Evolutionary conservation across 1,140 invertebrate species (phyloP), one percentile per base, ranked within the genome.

Genomic region (Arctopsyche grandis): DNA sequence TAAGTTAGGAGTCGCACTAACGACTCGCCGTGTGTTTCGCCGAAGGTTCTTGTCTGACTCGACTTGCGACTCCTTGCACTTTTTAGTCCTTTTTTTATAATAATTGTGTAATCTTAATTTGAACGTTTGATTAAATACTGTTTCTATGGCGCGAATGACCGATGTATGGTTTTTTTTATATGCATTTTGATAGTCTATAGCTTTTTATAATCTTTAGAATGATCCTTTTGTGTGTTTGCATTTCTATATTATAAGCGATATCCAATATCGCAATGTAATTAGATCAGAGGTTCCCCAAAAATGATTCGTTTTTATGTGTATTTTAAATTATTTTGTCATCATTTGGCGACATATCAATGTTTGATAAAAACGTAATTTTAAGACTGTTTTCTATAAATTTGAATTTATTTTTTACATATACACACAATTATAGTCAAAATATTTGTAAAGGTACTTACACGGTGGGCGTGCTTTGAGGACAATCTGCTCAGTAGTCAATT

Each of bases 11-110:
- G 69, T 77, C 10, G 48, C 70, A 52, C 29, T 63, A 52, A 56
- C 43, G 38, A 56, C 38, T 70, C 58, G 71, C 76, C 52, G 29
- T 38, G 29, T 52, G 10, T 52, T 80, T 82, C 76, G 81, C 81
- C 81, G 81, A 79, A 80, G 78, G 58, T 78, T 82, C 81, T 82
- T 82, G 81, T 82, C 81, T 58, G 14, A 73, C 52, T 69, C 60
- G 78, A 76, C 38, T 9, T 77, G 29, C 60, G 48, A 80, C 73
- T 80, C 75, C 70, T 73, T 79, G 79, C 79, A 74, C 70, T 69
- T 38, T 38, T 82, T 82, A 80, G 79, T 82, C 79, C 79, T 75
- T 80, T 80, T 76, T 75, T 77, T 58, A 80, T 79, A 76, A 76
- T 76, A 44, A 79, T 81, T 66, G 24, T 79, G 76, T 82, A 80